These are phyloP conservation scores for Bubo scandiacus DNA, from an alignment of 2,113 vertebrate genomes.

Conservation along the genomic window DNA sequence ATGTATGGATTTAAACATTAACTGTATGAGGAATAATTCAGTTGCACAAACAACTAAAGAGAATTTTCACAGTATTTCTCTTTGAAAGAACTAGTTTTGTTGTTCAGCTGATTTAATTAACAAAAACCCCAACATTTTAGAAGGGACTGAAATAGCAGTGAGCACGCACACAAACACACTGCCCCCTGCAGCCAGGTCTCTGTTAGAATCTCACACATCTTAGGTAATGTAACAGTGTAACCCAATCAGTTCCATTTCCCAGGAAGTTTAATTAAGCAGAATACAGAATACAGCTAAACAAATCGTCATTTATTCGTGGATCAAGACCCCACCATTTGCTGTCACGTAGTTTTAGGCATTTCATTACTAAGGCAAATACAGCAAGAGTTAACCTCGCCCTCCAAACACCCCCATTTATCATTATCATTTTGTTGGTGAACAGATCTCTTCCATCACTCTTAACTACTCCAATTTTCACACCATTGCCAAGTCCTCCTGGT, in stretches of 20 bases:
- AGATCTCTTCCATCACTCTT: background rate
- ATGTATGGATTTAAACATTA: background rate
- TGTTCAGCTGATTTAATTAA: background rate
- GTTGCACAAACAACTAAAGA: background rate
- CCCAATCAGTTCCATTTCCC: background rate
- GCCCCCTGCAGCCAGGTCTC: background rate
- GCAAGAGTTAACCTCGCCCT: background rate
- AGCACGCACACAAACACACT: background rate
- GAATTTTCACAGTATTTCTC: background rate
- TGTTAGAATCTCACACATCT: background rate
- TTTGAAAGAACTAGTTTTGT: background rate
- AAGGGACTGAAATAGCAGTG: background rate
- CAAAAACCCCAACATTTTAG: background rate
- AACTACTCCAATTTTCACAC: background rate
- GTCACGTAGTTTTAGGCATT: background rate
- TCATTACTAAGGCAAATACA: background rate
- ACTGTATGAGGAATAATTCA: background rate
- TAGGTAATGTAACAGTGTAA: background rate
- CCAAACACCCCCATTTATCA: background rate
- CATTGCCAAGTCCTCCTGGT: background rate
- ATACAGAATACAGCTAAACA: background rate
- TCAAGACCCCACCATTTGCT: background rate
- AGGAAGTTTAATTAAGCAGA: background rate
- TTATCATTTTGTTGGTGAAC: background rate
- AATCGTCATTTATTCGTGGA: background rate